Percentiles rank a stretch among this genome's conserved stretches.
Conservation (phyloP, 2,113 vertebrate genomes). For the Caranx melampygus region DNA sequence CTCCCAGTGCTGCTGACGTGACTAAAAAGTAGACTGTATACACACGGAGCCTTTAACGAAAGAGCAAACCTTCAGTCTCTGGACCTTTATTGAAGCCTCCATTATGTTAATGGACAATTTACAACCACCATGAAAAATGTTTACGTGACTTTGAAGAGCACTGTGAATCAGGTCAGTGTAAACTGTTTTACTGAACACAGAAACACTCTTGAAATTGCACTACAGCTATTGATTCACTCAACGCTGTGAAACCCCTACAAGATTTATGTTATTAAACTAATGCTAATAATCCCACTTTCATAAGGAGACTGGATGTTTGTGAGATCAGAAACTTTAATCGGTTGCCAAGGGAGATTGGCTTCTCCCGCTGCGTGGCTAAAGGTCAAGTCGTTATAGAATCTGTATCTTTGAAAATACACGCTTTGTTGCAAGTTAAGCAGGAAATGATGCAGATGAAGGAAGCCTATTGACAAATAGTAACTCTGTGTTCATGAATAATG, state of each 20-base stretch:
- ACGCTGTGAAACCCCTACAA: background rate
- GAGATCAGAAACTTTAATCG: slow-evolving; percentile 12
- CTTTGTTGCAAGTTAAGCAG: slow-evolving; percentile 13
- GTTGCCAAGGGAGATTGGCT: slow-evolving; percentile 48
- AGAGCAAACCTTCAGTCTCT: slow-evolving; percentile 1
- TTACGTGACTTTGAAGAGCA: slow-evolving; percentile 51
- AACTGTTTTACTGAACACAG: background rate
- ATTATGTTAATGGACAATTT: slow-evolving; percentile 67
- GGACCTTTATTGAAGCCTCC: slow-evolving; percentile 33
- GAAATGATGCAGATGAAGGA: slow-evolving; percentile 1
- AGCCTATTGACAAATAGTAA: background rate
- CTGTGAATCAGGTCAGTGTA: slow-evolving; percentile 43
- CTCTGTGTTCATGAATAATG: slow-evolving; percentile 32
- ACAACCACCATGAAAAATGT: slow-evolving; percentile 48
- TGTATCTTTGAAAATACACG: slow-evolving; percentile 31
- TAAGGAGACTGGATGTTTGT: background rate
- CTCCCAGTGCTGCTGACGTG: background rate
- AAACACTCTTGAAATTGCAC: slow-evolving; percentile 30
- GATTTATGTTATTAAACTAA: background rate
- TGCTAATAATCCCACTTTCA: background rate
- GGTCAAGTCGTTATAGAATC: slow-evolving; percentile 49
- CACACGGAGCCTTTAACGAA: background rate
- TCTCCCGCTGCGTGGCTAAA: slow-evolving; percentile 38
- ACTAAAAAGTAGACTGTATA: background rate
- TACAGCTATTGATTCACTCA: slow-evolving; percentile 28